A percentile compares a stretch with the other conserved stretches of the same genome.
These are phyloP conservation scores for Tineola bisselliella DNA, from an alignment of 2,888 invertebrate genomes.

Conservation along the genomic window DNA sequence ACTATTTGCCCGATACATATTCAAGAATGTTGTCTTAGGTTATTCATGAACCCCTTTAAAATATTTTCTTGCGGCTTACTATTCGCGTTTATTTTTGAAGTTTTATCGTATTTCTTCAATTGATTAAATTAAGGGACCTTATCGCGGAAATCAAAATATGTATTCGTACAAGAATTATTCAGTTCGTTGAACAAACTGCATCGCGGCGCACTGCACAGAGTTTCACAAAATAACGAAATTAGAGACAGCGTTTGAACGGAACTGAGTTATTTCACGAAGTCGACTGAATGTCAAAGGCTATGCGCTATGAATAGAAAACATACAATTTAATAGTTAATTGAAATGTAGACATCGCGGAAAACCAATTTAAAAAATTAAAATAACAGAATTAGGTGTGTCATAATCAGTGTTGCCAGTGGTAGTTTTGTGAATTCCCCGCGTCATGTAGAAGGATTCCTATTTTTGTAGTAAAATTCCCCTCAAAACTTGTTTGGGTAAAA, in stretches of 20 bases:
- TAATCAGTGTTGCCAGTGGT: too few relatives aligned
- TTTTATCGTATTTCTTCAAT: background rate
- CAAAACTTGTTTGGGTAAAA: too few relatives aligned
- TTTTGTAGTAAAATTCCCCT: too few relatives aligned
- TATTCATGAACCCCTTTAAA: too few relatives aligned
- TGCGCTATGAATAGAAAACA: slow-evolving; percentile 10
- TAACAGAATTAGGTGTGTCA: background rate
- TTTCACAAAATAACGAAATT: slow-evolving; percentile 24
- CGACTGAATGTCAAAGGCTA: slow-evolving; percentile 16
- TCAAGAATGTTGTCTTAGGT: too few relatives aligned
- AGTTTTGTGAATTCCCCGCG: too few relatives aligned
- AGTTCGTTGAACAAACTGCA: slow-evolving; percentile 22
- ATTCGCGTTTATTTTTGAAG: too few relatives aligned
- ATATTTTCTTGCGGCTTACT: too few relatives aligned
- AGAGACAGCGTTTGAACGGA: slow-evolving; percentile 21
- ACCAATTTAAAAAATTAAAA: background rate
- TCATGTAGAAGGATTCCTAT: too few relatives aligned
- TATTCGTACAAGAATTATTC: slow-evolving; percentile 15
- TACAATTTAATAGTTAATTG: background rate
- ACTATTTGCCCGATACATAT: too few relatives aligned
- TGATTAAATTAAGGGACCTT: background rate
- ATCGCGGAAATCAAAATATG: background rate
- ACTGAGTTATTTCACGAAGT: slow-evolving; percentile 18
- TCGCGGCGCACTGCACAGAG: slow-evolving; percentile 16
- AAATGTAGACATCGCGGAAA: background rate